Conservation (phyloP, 2,797 vertebrate genomes). For the Scomberomorus guttatus region DNA sequence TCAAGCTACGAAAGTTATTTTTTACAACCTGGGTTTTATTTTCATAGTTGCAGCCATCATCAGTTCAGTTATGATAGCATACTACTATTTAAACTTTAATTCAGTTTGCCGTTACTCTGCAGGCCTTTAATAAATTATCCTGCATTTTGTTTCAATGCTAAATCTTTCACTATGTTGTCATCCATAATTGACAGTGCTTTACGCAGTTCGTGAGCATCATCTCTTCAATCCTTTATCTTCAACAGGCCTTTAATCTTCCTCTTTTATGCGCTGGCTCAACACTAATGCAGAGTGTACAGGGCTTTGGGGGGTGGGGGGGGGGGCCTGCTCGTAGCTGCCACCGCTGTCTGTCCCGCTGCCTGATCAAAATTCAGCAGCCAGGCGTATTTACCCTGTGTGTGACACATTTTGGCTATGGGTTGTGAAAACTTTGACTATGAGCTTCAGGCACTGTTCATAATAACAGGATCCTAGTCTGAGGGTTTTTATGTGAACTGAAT, state of each 20-base stretch:
- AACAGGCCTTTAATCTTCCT: slow-evolving; percentile 67
- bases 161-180: slow-evolving; percentile 57
- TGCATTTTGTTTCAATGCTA: slow-evolving; percentile 50
- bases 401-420: slow-evolving; percentile 69
- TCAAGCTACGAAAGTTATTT: background rate
- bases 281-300: slow-evolving; percentile 59
- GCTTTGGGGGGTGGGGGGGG: slow-evolving; percentile 3
- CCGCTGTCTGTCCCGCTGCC: slow-evolving; percentile 51
- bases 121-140: slow-evolving; percentile 49
- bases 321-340: slow-evolving; percentile 37
- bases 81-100: slow-evolving; percentile 17
- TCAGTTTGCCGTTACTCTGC: slow-evolving; percentile 22
- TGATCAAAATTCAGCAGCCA: slow-evolving; percentile 75
- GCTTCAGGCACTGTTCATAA: slow-evolving; percentile 68
- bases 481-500: slow-evolving; percentile 62
- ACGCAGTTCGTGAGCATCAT: slow-evolving; percentile 57
- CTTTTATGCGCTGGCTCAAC: slow-evolving; percentile 61
- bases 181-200: slow-evolving; percentile 63
- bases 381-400: slow-evolving; percentile 58
- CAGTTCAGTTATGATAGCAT: background rate
- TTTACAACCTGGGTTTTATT: background rate
- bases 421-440: slow-evolving; percentile 72
- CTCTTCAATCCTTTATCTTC: slow-evolving; percentile 64
- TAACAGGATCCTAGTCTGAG: slow-evolving; percentile 51
- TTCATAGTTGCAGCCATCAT: slow-evolving; percentile 7